Evolutionary conservation across 2,113 vertebrate species (phyloP), one percentile per base, ranked within the genome.

Genomic region (Chlamydotis undulata): DNA sequence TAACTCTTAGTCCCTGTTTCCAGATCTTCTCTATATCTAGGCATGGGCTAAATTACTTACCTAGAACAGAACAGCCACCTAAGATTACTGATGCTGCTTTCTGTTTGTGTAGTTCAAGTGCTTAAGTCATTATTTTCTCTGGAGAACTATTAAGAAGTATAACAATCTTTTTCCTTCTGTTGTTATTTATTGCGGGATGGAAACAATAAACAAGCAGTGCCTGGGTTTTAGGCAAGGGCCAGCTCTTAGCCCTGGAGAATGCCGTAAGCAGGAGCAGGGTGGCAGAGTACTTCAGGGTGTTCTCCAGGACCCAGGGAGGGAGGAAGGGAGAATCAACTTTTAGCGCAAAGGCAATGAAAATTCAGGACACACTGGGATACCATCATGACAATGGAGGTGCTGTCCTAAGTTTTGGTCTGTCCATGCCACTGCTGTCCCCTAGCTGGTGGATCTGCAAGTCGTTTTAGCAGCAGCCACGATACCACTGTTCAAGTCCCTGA

Each of bases 271-370:
- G 19, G 19, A 75, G 16, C 4, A 39, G 45, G n/a, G n/a, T 69
- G 22, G n/a, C 65, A 28, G 14, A 55, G 19, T 41, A 33, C 19
- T 37, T 11, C 19, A 50, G n/a, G 9, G 6, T 19, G 5, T 78
- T 86, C 21, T 15, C 23, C 2, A 1, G 11, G 7, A 55, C 19
- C 19, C 0, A 1, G 22, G 9, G 12, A 39, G 31, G 7, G 16
- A 35, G 19, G 17, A 35, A 49, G 47, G 50, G 41, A 43, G 41
- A 16, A 43, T 43, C 41, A 43, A 22, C 7, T 43, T 7, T 16
- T 28, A 87, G 25, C 43, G 15, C n/a, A 57, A 78, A 87, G 12
- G 14, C 25, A 78, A 13, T 56, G 39, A 64, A 79, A 76, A 75
- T 59, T 74, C 55, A 89, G 71, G 37, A 41, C 29, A 8, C 10